These are phyloP conservation scores for Porites lobata DNA, from an alignment of 92 coral and sea anemone genomes.

Conservation along the genomic window DNA sequence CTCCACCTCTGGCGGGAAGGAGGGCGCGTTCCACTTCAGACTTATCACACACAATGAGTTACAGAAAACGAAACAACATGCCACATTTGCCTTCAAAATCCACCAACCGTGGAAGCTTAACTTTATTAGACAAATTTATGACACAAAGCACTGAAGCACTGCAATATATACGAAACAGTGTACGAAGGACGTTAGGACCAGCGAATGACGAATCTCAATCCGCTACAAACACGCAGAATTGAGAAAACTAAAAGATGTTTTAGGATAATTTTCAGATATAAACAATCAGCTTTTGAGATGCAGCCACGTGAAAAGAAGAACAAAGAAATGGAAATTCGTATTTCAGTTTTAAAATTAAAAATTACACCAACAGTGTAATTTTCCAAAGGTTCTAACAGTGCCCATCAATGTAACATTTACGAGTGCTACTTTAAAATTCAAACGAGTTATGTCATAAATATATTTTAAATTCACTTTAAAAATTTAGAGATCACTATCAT, in stretches of 20 bases:
- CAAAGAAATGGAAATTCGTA: background rate
- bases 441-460: background rate
- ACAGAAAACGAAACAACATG: constrained; percentile 45
- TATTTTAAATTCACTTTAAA: background rate
- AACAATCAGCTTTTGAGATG: background rate
- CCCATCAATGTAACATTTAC: constrained; percentile 12
- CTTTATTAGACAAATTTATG: constrained; percentile 80
- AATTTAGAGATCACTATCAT: background rate
- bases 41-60: constrained; percentile 47
- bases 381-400: background rate
- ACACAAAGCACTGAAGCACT: constrained; percentile 90
- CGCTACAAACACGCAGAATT: background rate
- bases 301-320: constrained; percentile 19
- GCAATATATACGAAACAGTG: constrained; percentile 81
- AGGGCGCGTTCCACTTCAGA: constrained; percentile 80
- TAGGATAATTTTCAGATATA: background rate
- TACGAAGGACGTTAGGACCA: constrained; percentile 73
- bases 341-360: background rate
- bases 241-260: background rate
- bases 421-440: background rate
- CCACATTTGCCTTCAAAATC: constrained; percentile 77
- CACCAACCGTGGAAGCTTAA: constrained; percentile 47
- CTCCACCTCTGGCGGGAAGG: constrained; percentile 48
- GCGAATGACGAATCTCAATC: background rate
- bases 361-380: background rate